These are phyloP conservation scores for Griposia aprilina DNA, from an alignment of 2,888 invertebrate species.

Conservation along the genomic window DNA sequence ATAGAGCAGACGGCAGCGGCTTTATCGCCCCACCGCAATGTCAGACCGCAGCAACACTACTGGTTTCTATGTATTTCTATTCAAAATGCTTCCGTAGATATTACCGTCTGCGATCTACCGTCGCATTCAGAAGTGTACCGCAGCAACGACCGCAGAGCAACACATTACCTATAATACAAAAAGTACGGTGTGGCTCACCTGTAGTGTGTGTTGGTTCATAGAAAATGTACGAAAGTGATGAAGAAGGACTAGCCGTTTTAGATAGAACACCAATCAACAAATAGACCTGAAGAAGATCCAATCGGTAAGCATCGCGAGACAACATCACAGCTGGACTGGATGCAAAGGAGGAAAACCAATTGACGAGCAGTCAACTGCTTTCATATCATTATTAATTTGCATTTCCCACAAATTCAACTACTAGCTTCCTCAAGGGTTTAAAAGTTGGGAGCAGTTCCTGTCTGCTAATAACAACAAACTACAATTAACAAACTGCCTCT, in stretches of 20 bases:
- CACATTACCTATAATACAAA: background rate
- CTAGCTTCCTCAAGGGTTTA: background rate
- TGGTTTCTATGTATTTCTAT: background rate
- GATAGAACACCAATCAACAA: background rate
- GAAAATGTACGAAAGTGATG: background rate
- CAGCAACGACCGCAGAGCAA: background rate
- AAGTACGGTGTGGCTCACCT: background rate
- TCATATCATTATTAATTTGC: background rate
- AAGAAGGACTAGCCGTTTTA: background rate
- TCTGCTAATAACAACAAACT: background rate
- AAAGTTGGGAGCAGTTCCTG: background rate
- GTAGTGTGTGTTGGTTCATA: background rate
- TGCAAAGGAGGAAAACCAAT: background rate
- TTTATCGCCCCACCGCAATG: no score
- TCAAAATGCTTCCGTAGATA: background rate
- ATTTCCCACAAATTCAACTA: background rate
- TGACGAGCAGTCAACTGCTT: background rate
- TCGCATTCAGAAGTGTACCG: background rate
- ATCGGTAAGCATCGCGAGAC: background rate
- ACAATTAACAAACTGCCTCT: background rate
- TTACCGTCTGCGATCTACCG: background rate
- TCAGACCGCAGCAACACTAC: background rate
- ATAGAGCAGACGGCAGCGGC: background rate
- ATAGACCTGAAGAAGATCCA: background rate
- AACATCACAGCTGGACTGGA: background rate